Evolutionary conservation across 2,888 invertebrate genomes (phyloP), one percentile per base, ranked within the genome.

Genomic region (Lydus trimaculatus): DNA sequence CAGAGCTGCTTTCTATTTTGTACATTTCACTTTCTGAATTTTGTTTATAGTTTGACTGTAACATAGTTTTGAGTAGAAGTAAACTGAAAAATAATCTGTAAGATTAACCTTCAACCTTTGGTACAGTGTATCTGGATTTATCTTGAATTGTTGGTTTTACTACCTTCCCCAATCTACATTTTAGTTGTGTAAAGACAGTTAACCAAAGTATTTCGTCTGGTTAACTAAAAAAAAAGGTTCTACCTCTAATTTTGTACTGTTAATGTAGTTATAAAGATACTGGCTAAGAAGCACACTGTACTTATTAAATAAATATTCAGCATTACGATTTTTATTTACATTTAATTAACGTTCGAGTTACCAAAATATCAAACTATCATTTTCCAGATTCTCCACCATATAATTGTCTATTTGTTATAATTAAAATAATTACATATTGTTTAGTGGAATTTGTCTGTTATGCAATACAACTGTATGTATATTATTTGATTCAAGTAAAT

Each of bases 401-500:
- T 71, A 71, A 71, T 71, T 71, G 71, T 67, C 67, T 67, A 68
- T 67, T 65, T 60, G 58, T 65, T 65, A 48, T 65, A 71, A 71
- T 71, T 71, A 67, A 65, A 65, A 65, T 71, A 71, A 71, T 71
- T 67, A 71, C 60, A 67, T 48, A 67, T 65, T 68, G 63, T 52
- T 23, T 52, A 52, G 20, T 20, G 3, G 48, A 20, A 52, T 23
- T 52, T 52, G 48, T 52, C 20, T 52, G 7, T 52, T 52, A 52
- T 23, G 48, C 48, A 52, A 52, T 52, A 52, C 20, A 1, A 52
- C 20, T 52, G 20, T 52, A 52, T 52, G 48, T 52, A 52, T 52
- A 52, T 52, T 23, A 52, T 52, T 52, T 52, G 20, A 20, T 52
- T 11, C 23, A 52, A 11, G 23, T 52, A 23, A 52, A 52, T 52